Base-by-base conservation (phyloP, 1,140 invertebrate species). In the Pseudomyrmex sp. region DNA sequence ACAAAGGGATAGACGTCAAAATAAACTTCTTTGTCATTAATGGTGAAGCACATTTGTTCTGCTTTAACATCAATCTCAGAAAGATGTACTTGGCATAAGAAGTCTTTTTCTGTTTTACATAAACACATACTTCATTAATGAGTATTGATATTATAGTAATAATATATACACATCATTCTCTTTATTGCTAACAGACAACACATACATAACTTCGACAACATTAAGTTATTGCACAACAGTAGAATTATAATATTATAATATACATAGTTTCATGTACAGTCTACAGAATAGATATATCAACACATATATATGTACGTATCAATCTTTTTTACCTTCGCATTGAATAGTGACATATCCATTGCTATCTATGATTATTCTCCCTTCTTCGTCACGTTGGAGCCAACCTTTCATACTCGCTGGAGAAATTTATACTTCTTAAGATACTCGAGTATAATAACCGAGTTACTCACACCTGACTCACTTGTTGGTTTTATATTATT, bases 31-130 rank as follows among this genome's bases (percentile, higher is more conserved):
- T 59, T 80, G n/a, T 66, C 76, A 35, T 80, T 80, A 12, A 80
- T 66, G 26, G 70, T 80, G 44, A 80, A 70, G 8, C 54, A 72
- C 66, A 80, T 70, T 18, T 80, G 66, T 2, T 70, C 66, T 0
- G 44, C 66, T 10, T 80, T 80, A 0, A 59, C 76, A 13, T 80
- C 76, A 9, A 80, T 50, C n/a, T 80, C 76, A 9, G 76, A 72
- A 2, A 80, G 13, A 18, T 80, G 76, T 5, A 80, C 15, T 59
- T 80, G 76, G 8, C 70, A 80, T 0, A 46, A 44, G 0, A 80
- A 13, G 2, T 18, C 48, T 1, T 80, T 66, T 8, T 80, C 76
- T 35, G 35, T 35, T 35, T 35, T 80, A 18, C 15, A 59, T 12
- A 44, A 80, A 77, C 7, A 72, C 5, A 44, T 35, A 35, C 0